phyloP scores from a whole-genome alignment of 2,113 vertebrate species.

The Myiopsitta monachus region DNA sequence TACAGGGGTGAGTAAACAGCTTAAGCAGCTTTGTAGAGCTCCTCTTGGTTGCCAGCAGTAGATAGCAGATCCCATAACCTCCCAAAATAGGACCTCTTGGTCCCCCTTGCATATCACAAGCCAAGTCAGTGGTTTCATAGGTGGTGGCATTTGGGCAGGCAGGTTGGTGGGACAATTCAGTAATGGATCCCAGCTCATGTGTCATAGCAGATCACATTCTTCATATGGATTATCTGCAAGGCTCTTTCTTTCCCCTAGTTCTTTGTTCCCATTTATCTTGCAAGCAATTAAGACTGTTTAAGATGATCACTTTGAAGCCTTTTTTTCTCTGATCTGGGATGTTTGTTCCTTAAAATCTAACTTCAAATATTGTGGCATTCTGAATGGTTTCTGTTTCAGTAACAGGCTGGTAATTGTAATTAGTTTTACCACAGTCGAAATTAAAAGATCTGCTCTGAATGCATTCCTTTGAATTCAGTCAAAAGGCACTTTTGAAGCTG shows the following conservation, averaged over 20 bases:
- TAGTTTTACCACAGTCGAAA: background rate
- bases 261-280: background rate
- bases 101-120: accelerated
- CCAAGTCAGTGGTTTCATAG: background rate
- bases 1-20: background rate
- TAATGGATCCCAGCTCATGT: background rate
- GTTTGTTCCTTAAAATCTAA: background rate
- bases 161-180: background rate
- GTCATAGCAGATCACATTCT: background rate
- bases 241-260: background rate
- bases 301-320: background rate
- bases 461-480: background rate
- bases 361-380: background rate
- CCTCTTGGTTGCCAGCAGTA: background rate
- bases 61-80: background rate
- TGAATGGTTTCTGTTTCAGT: conserved; percentile 22
- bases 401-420: conserved; percentile 28
- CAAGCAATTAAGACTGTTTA: background rate
- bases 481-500: conserved; percentile 4
- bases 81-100: background rate
- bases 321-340: background rate
- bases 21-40: background rate
- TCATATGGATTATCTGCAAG: background rate
- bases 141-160: background rate
- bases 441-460: conserved; percentile 3